Evolutionary conservation across 2,113 vertebrate genomes (phyloP), one percentile per base, ranked within the genome.

Genomic region (Numenius arquata): DNA sequence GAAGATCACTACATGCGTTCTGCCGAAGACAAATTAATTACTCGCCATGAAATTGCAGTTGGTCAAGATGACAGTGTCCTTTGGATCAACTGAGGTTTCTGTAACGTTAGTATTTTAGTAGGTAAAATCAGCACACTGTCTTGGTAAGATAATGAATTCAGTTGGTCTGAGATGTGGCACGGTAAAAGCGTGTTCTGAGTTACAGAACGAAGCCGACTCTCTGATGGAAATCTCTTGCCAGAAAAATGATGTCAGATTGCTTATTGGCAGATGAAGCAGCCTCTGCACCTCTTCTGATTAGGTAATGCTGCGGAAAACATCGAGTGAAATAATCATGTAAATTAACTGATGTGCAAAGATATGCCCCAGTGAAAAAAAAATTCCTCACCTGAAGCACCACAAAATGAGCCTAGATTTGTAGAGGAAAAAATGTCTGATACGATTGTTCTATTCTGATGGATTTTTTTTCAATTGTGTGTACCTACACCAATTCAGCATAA

Each of bases 351-450:
- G 4, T 73, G 55, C 48, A 80, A 88, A 90, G 73, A 62, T 73
- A 15, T 26, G 25, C 55, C 19, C 20, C 7, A 9, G 19, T 61
- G 58, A 58, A 48, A 82, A 90, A 81, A 25, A 43, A 68, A 52
- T 86, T 92, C 63, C 50, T 94, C 9, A 25, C 20, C 32, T 41
- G 66, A 58, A 73, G 41, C 38, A 58, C n/a, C 38, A 63, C n/a
- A 36, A 23, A 77, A 63, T 12, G 16, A 43, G 63, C 27, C 21
- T 47, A 48, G 75, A 73, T 61, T 88, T 82, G 27, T 27, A 59
- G 61, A 50, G 21, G 40, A 71, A 65, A 63, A 66, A 71, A 45
- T 0, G 0, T 15, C n/a, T 34, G 50, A 25, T 59, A 7, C 1
- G 15, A 36, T 66, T 81, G 36, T 38, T 93, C 12, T 80, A 0